Evolutionary conservation across 2,888 invertebrate species (phyloP).

Genomic region (Caenorhabditis sp.): DNA sequence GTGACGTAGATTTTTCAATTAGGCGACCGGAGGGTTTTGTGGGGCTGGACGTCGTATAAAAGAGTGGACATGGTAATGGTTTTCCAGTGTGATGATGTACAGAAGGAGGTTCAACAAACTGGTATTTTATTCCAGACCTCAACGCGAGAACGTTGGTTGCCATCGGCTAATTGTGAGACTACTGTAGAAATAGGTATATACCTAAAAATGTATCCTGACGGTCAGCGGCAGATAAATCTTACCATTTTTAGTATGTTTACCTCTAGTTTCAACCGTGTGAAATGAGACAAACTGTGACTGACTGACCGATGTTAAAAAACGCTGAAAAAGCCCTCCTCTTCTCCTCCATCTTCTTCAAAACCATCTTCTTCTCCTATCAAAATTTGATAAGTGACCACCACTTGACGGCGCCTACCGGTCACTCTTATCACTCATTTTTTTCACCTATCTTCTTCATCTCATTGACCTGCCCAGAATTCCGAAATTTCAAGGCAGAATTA

Average conservation of each 20-base stretch:
- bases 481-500: slow-evolving; percentile 40
- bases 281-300: slow-evolving; percentile 58
- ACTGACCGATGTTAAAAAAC: slow-evolving; percentile 8
- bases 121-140: slow-evolving; percentile 38
- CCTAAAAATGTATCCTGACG: slow-evolving; percentile 44
- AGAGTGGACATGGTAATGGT: slow-evolving; percentile 65
- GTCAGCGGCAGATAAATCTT: slow-evolving; percentile 21
- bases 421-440: slow-evolving; percentile 42
- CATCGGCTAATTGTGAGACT: slow-evolving; percentile 48
- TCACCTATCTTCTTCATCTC: slow-evolving; percentile 38
- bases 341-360: slow-evolving; percentile 38
- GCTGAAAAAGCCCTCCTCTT: not conserved
- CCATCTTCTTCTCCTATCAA: slow-evolving; percentile 47
- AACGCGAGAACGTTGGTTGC: slow-evolving; percentile 47
- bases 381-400: slow-evolving; percentile 61
- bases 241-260: slow-evolving; percentile 45
- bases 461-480: slow-evolving; percentile 55
- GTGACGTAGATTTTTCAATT: slow-evolving; percentile 63
- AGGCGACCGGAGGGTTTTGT: slow-evolving; percentile 45
- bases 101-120: slow-evolving; percentile 53
- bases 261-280: slow-evolving; percentile 50
- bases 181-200: no score
- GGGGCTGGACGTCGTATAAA: slow-evolving; percentile 58
- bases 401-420: slow-evolving; percentile 57
- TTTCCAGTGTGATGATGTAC: slow-evolving; percentile 28